Base-by-base conservation (phyloP, 2,888 invertebrate genomes). In the Pherbina coryleti region DNA sequence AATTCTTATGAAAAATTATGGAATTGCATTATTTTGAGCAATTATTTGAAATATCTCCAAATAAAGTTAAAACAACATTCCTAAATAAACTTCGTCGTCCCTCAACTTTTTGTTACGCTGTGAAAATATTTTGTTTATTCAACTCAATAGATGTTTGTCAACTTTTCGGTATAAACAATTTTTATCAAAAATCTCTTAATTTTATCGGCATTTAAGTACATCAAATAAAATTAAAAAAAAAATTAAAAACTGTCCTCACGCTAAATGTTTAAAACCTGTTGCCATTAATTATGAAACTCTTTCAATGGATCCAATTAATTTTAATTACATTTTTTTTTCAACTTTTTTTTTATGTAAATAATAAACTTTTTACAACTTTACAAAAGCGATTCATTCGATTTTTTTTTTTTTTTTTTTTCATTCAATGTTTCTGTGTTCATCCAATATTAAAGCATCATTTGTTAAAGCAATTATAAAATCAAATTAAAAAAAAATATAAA, bases 271-370 rank as follows among this genome's bases (percentile, higher is more conserved):
- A 51, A 53, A 75, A 75, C 53, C 25, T 75, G 75, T 75, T 66
- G 25, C 49, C 37, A 66, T 75, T 60, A 75, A 75, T 75, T 75
- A 55, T 75, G n/a, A 37, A 67, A 55, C 22, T 34, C 49, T 22
- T 37, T 66, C 34, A 66, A 67, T 62, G 67, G 67, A 67, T 75
- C 67, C 75, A 67, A 75, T 75, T 75, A 75, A 67, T 75, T 75
- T 75, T 75, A 75, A 75, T 75, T 75, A 67, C 67, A 55, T 25
- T 34, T 53, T 75, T 75, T 73, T 66, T n/a, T 8, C 64, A 34
- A 37, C n/a, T 66, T 66, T 37, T 64, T 64, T 31, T 31, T 28
- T 66, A 17, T 62, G 64, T 19, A 37, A 73, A 64, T 71, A 19
- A 73, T 73, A 60, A 73, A 73, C 57, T 73, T 57, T 71, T 73